Percentiles rank a stretch among this genome's conserved stretches.
Evolutionary conservation across 2,113 vertebrate genomes (phyloP).

Genomic region (Xiphias gladius): DNA sequence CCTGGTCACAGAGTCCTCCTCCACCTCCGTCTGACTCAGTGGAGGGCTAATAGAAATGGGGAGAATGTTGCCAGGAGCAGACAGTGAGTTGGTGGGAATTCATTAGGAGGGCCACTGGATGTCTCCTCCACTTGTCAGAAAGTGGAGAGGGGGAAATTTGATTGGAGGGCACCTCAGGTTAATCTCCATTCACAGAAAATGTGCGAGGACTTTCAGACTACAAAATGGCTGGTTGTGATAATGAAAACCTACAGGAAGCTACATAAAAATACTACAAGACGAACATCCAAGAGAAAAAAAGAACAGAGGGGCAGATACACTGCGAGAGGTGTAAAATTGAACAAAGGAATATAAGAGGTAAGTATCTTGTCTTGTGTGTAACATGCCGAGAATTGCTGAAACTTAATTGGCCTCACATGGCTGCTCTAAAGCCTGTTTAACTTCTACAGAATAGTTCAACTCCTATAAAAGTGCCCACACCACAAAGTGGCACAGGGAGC

Average conservation of each 20-base stretch:
- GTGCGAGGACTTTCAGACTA: constrained; percentile 18
- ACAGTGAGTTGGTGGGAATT: constrained; percentile 72
- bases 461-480: too few species aligned
- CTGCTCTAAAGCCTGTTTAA: not conserved
- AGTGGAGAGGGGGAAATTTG: constrained; percentile 50
- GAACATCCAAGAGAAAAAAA: not conserved
- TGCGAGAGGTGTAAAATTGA: constrained; percentile 6
- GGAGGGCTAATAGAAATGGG: constrained; percentile 70
- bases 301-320: not conserved
- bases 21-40: constrained; percentile 47
- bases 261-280: not conserved
- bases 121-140: constrained; percentile 75
- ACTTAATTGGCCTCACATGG: not conserved
- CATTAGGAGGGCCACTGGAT: constrained; percentile 69
- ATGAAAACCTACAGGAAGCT: not conserved
- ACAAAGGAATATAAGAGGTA: not conserved
- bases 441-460: too few species aligned
- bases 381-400: not conserved
- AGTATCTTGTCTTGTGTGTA: not conserved
- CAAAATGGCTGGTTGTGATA: constrained; percentile 29
- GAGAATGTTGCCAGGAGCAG: constrained; percentile 69
- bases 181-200: constrained; percentile 48
- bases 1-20: constrained; percentile 31
- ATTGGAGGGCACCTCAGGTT: constrained; percentile 59
- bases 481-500: too few species aligned